Percentiles rank a stretch among this genome's conserved stretches.
Evolutionary conservation across 2,888 invertebrate genomes (phyloP).

Genomic region (Sinodicranocentrus sp.): DNA sequence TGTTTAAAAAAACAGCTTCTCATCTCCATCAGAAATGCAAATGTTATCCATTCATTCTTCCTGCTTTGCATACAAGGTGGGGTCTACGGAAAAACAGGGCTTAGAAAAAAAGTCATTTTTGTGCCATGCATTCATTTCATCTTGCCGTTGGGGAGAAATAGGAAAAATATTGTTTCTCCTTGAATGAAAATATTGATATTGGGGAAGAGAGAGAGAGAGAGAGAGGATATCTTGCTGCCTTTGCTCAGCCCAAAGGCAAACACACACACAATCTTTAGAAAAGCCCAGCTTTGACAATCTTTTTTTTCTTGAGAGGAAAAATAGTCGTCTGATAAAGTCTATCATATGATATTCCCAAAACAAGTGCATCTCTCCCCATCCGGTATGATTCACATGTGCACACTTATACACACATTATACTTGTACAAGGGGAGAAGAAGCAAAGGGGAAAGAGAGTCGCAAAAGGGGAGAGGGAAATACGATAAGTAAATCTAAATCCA

Average conservation of each 20-base stretch:
- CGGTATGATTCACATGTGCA: constrained; percentile 6
- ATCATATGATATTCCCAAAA: constrained; percentile 10
- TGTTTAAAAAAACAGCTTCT: no score
- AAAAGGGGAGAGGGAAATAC: constrained; percentile 9
- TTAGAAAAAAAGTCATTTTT: no score
- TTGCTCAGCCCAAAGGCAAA: constrained; percentile 1
- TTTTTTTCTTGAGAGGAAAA: background rate
- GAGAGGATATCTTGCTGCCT: no score
- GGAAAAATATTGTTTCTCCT: constrained; percentile 2
- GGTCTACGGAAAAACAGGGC: no score
- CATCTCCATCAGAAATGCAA: no score
- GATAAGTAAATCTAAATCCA: constrained; percentile 37
- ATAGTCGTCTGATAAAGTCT: constrained; percentile 6
- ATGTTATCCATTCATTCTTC: no score
- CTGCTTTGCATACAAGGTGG: no score
- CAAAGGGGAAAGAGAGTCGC: background rate
- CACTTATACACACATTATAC: constrained; percentile 1
- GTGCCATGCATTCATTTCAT: no score
- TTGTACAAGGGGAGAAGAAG: background rate
- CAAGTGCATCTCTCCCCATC: constrained; percentile 15
- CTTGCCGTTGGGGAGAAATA: no score
- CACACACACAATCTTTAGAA: background rate
- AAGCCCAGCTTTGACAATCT: constrained; percentile 6
- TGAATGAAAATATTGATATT: no score
- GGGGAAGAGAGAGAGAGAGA: no score